A percentile compares a stretch with the other conserved stretches of the same genome.
Evolutionary conservation across 2,888 invertebrate species (phyloP).

Genomic region (Empis livida): DNA sequence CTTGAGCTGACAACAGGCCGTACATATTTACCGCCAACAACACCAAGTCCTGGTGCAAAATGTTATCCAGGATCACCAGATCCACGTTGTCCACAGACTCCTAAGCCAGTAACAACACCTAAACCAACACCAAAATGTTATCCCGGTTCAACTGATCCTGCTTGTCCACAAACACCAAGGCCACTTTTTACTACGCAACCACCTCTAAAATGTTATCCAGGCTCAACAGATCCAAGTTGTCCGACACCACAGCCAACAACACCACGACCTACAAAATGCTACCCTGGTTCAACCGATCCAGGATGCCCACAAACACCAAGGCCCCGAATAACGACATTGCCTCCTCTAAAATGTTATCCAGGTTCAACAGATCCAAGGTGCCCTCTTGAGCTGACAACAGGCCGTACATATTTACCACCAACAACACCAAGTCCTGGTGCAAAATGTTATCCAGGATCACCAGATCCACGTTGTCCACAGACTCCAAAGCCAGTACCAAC

Average conservation of each 20-base stretch:
- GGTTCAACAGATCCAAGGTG: slow-evolving; percentile 9
- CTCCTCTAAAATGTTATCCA: slow-evolving; percentile 19
- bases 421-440: slow-evolving; percentile 1
- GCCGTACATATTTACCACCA: slow-evolving; percentile 12
- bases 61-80: slow-evolving; percentile 27
- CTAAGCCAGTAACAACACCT: slow-evolving; percentile 14
- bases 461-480: slow-evolving; percentile 24
- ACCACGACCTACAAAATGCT: slow-evolving; percentile 23
- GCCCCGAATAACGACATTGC: slow-evolving; percentile 12
- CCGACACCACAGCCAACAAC: slow-evolving; percentile 13
- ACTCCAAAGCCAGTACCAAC: slow-evolving; percentile 14
- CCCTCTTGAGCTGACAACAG: slow-evolving; percentile 8
- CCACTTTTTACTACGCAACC: slow-evolving; percentile 12
- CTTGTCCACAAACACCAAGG: slow-evolving; percentile 19
- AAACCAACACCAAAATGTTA: slow-evolving; percentile 11
- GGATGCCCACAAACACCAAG: slow-evolving; percentile 22
- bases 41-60: slow-evolving; percentile 18
- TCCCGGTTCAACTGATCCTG: slow-evolving; percentile 17
- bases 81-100: slow-evolving; percentile 24
- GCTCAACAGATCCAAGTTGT: slow-evolving; percentile 28
- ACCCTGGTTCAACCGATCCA: slow-evolving; percentile 32
- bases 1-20: slow-evolving; percentile 12
- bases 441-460: slow-evolving; percentile 26
- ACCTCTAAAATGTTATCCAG: slow-evolving; percentile 30
- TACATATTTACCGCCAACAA: slow-evolving; percentile 15